Percentiles rank a stretch among this genome's conserved stretches.
Conservation (phyloP, 2,113 vertebrate genomes). For the Myrmecophaga tridactyla region DNA sequence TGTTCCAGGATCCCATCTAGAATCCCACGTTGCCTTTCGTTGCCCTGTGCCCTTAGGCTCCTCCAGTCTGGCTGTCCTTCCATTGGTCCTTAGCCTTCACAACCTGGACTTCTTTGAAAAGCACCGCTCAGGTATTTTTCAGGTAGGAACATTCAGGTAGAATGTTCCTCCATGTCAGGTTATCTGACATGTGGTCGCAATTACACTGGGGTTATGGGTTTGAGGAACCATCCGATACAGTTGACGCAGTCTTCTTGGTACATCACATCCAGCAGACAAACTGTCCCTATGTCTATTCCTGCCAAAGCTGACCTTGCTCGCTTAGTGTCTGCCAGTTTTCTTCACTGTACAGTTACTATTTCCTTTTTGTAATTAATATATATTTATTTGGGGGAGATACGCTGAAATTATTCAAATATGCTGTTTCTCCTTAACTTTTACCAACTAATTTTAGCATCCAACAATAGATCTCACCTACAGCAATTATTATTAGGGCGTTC, state of each 20-base stretch:
- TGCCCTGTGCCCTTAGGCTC: not conserved
- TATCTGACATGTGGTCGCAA: not conserved
- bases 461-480: not conserved
- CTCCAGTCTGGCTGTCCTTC: too few species aligned
- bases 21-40: not conserved
- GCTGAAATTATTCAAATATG: not conserved
- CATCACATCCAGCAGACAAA: not conserved
- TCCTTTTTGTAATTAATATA: conserved; percentile 28
- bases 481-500: not conserved
- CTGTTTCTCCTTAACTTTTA: not conserved
- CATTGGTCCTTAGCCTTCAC: not conserved
- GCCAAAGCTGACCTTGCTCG: not conserved
- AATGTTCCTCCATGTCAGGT: not conserved
- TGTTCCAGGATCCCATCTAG: not conserved
- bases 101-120: not conserved
- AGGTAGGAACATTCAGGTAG: too few species aligned
- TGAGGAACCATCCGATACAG: not conserved
- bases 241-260: not conserved
- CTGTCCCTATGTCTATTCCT: not conserved
- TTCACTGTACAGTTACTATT: not conserved
- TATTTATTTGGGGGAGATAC: not conserved
- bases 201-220: not conserved
- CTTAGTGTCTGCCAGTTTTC: not conserved
- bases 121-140: not conserved
- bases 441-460: not conserved